Percentiles rank a stretch among this genome's conserved stretches.
phyloP scores from a whole-genome alignment of 1,140 invertebrate genomes.

The Drosophila guanche region DNA sequence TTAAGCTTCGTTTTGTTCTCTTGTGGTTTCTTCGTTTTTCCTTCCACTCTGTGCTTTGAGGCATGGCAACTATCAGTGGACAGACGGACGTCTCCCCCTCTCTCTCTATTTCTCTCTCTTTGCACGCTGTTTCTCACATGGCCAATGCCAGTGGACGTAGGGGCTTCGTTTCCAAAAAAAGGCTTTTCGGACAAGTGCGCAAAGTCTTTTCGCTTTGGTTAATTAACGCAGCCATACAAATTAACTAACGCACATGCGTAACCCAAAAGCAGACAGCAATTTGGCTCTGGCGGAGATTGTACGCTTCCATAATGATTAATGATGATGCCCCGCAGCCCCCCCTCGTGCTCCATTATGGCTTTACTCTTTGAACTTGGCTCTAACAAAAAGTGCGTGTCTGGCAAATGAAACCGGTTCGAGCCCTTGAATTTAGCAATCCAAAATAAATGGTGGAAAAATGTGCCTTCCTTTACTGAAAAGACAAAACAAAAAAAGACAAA shows the following conservation, averaged over 20 bases:
- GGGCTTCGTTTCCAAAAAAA: slow-evolving; percentile 13
- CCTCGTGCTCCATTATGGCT: slow-evolving; percentile 8
- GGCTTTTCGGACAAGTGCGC: slow-evolving; percentile 14
- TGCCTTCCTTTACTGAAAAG: no score
- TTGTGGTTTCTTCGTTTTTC: slow-evolving; percentile 40
- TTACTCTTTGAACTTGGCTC: slow-evolving; percentile 22
- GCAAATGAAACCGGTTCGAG: slow-evolving; percentile 48
- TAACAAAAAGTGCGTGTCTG: slow-evolving; percentile 33
- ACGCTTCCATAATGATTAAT: slow-evolving; percentile 61
- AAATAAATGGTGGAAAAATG: slow-evolving; percentile 7
- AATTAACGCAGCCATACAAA: slow-evolving; percentile 73
- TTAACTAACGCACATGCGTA: slow-evolving; percentile 80
- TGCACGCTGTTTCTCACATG: slow-evolving; percentile 49
- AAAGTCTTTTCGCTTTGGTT: slow-evolving; percentile 50
- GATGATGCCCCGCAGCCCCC: slow-evolving; percentile 4
- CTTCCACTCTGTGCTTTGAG: slow-evolving; percentile 38
- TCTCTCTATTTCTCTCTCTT: not conserved
- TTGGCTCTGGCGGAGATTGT: slow-evolving; percentile 13
- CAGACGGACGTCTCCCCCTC: not conserved
- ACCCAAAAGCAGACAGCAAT: slow-evolving; percentile 25
- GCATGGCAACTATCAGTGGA: slow-evolving; percentile 39
- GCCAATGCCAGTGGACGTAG: slow-evolving; percentile 36
- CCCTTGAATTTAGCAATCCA: slow-evolving; percentile 38
- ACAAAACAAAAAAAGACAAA: slow-evolving; percentile 8
- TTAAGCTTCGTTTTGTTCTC: slow-evolving; percentile 23